Percentiles rank a stretch among this genome's conserved stretches.
phyloP scores from a whole-genome alignment of 2,888 invertebrate species.

The Caenorhabditis imperialis region DNA sequence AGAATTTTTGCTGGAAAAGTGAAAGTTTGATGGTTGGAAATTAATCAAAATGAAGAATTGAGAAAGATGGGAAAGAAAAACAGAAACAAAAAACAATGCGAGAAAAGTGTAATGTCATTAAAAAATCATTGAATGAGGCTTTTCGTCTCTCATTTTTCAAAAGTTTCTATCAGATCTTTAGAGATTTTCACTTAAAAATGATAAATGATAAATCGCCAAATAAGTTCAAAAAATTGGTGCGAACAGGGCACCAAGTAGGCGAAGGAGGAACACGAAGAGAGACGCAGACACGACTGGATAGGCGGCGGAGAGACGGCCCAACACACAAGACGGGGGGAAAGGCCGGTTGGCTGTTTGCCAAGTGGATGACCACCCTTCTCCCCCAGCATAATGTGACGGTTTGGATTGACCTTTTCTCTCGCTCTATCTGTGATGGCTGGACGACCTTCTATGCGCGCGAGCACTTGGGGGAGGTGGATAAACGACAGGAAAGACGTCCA shows the following conservation, averaged over 20 bases:
- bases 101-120: slow-evolving; percentile 48
- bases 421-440: not conserved
- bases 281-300: slow-evolving; percentile 22
- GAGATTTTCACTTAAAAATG: slow-evolving; percentile 9
- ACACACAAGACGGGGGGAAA: slow-evolving; percentile 19
- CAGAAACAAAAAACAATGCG: slow-evolving; percentile 14
- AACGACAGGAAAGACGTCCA: too few relatives aligned
- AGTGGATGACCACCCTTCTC: slow-evolving; percentile 46
- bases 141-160: too few relatives aligned
- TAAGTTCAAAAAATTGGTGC: slow-evolving; percentile 29
- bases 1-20: slow-evolving; percentile 26
- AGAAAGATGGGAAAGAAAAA: not conserved
- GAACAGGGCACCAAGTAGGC: slow-evolving; percentile 17
- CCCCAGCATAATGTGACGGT: slow-evolving; percentile 53
- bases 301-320: slow-evolving; percentile 14
- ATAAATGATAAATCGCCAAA: slow-evolving; percentile 13
- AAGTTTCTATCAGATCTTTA: too few relatives aligned
- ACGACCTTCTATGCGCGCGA: slow-evolving; percentile 27
- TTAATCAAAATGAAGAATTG: not conserved
- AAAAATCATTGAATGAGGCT: not conserved
- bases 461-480: too few relatives aligned
- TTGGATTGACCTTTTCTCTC: slow-evolving; percentile 47
- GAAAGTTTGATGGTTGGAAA: not conserved
- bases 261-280: slow-evolving; percentile 11
- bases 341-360: slow-evolving; percentile 56